phyloP scores from a whole-genome alignment of 2,113 vertebrate species.

The Penelope pileata region DNA sequence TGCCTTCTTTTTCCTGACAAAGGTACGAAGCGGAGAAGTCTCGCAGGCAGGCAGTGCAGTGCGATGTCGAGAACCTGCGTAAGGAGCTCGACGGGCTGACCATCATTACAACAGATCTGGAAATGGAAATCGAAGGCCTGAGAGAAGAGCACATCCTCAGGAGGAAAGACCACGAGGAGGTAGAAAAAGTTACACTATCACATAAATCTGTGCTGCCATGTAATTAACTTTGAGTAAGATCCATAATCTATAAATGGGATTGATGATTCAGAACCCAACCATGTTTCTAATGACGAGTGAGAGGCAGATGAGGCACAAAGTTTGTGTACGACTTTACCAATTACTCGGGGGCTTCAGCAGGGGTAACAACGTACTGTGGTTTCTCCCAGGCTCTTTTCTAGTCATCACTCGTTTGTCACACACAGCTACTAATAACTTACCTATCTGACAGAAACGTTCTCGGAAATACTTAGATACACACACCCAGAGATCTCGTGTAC shows the following conservation, averaged over 20 bases:
- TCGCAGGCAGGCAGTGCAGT: constrained; percentile 77
- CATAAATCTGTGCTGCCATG: background rate
- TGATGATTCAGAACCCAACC: constrained; percentile 37
- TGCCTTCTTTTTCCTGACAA: background rate
- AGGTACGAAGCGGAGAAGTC: constrained; percentile 81
- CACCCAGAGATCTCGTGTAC: background rate
- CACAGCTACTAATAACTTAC: background rate
- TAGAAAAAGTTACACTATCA: constrained; percentile 43
- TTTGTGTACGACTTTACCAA: background rate
- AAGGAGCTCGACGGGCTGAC: constrained; percentile 80
- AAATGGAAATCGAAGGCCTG: constrained; percentile 82
- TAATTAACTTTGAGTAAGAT: constrained; percentile 39
- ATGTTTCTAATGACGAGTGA: background rate
- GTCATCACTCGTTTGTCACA: background rate
- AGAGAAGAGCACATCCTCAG: constrained; percentile 82
- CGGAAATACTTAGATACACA: background rate
- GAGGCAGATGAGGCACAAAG: background rate
- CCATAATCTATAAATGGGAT: constrained; percentile 35
- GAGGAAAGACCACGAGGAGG: constrained; percentile 82
- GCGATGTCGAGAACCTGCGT: constrained; percentile 77
- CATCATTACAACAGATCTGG: constrained; percentile 80
- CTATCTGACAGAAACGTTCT: background rate
- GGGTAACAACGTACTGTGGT: background rate
- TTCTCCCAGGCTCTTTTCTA: background rate
- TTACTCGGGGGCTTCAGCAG: background rate